Evolutionary conservation across 2,888 invertebrate species (phyloP).

Genomic region (Pachymerium ferrugineum): DNA sequence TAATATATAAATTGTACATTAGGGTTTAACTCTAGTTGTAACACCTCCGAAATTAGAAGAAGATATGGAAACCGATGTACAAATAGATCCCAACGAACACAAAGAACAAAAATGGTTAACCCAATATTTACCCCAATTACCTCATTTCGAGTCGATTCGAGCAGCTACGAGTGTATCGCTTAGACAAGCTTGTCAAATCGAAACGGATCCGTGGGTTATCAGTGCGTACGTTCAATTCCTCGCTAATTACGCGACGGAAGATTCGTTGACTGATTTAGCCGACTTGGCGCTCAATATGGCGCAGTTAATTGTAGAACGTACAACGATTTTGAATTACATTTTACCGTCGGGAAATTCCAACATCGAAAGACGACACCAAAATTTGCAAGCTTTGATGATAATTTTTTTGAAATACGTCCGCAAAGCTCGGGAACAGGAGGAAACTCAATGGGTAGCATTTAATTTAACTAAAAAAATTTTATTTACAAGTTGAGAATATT

Average conservation of each 20-base stretch:
- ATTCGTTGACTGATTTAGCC: constrained; percentile 60
- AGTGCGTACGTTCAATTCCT: constrained; percentile 81
- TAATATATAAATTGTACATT: constrained; percentile 32
- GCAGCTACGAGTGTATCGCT: constrained; percentile 41
- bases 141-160: constrained; percentile 60
- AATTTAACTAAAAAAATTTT: background rate
- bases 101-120: constrained; percentile 46
- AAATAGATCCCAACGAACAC: too few species aligned
- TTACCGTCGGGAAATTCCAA: constrained; percentile 53
- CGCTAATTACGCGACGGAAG: constrained; percentile 63
- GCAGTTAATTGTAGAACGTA: constrained; percentile 83
- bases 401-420: constrained; percentile 46
- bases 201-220: constrained; percentile 76
- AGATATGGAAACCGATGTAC: constrained; percentile 45
- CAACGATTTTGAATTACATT: constrained; percentile 75
- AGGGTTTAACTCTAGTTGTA: constrained; percentile 68
- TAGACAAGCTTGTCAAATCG: constrained; percentile 71
- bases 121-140: constrained; percentile 59
- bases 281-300: constrained; percentile 64
- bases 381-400: constrained; percentile 41
- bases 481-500: background rate
- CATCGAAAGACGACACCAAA: constrained; percentile 27
- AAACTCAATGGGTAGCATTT: constrained; percentile 47
- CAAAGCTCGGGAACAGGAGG: constrained; percentile 57
- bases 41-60: constrained; percentile 44